These are phyloP conservation scores for Heterodera carotae DNA, from an alignment of 1,140 invertebrate species.

Conservation along the genomic window DNA sequence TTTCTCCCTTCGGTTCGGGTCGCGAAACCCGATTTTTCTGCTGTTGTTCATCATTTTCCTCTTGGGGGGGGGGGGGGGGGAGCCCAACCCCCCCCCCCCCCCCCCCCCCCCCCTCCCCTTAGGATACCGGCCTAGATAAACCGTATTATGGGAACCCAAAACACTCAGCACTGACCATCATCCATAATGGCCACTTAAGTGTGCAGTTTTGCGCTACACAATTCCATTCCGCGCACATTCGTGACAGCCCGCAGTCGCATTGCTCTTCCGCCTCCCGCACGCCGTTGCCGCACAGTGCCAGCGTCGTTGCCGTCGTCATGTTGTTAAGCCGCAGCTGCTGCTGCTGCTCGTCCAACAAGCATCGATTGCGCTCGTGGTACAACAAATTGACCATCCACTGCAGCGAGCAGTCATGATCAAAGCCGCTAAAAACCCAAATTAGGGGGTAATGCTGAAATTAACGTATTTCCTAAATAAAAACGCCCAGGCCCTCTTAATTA, in stretches of 20 bases:
- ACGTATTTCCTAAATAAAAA: not conserved
- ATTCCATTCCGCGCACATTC: conserved; percentile 42
- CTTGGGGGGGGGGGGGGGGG: no score
- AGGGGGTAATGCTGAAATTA: not conserved
- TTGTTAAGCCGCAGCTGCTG: conserved; percentile 22
- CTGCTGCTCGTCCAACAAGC: no score
- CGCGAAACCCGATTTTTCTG: no score
- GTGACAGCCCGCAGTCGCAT: conserved; percentile 45
- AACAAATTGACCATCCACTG: conserved; percentile 47
- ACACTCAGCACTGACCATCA: conserved; percentile 31
- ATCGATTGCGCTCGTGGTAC: conserved; percentile 35
- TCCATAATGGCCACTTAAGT: conserved; percentile 38
- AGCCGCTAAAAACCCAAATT: conserved; percentile 35
- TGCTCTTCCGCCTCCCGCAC: conserved; percentile 36
- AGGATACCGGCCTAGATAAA: not conserved
- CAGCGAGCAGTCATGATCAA: conserved; percentile 51
- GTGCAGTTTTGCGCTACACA: conserved; percentile 44
- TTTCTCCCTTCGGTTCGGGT: no score
- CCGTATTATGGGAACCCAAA: not conserved
- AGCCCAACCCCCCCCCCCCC: no score
- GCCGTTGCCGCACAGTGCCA: conserved; percentile 47
- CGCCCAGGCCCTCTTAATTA: no score
- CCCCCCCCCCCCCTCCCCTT: no score
- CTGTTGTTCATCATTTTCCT: no score
- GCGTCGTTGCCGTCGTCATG: not conserved